Percentiles rank a stretch among this genome's conserved stretches.
These are phyloP conservation scores for Iselma pallidipennis DNA, from an alignment of 2,888 invertebrate genomes.

Conservation along the genomic window DNA sequence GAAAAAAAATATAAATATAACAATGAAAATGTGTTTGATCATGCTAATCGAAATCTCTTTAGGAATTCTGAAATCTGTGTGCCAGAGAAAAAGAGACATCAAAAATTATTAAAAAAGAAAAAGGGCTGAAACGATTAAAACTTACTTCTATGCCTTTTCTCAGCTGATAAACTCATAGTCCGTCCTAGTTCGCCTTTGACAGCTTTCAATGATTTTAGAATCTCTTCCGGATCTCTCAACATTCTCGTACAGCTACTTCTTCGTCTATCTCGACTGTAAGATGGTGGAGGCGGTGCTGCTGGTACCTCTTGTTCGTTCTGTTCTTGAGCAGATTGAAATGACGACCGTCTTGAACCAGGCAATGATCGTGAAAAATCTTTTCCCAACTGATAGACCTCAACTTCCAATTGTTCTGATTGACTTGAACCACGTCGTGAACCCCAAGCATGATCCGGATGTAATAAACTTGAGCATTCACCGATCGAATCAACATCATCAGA, in stretches of 20 bases:
- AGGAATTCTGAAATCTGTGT: constrained; percentile 5
- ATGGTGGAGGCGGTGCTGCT: constrained; percentile 60
- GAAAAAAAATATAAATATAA: no score
- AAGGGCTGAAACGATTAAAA: constrained; percentile 13
- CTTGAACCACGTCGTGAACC: constrained; percentile 82
- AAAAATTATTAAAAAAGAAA: constrained; percentile 1
- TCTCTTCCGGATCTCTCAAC: constrained; percentile 80
- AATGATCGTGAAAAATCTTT: constrained; percentile 85
- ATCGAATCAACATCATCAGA: constrained; percentile 77
- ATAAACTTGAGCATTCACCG: constrained; percentile 73
- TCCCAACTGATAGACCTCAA: constrained; percentile 76
- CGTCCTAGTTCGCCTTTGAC: constrained; percentile 82
- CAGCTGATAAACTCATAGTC: constrained; percentile 77
- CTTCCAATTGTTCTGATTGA: constrained; percentile 84
- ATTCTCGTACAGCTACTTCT: constrained; percentile 78
- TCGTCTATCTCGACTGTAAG: constrained; percentile 70
- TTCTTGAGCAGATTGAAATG: constrained; percentile 72
- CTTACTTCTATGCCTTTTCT: constrained; percentile 63
- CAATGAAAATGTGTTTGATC: no score
- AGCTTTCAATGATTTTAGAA: constrained; percentile 77
- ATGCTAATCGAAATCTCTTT: not conserved
- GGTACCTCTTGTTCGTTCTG: constrained; percentile 52
- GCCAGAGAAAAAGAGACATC: constrained; percentile 8
- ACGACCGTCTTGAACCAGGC: constrained; percentile 82
- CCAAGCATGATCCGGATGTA: constrained; percentile 89